Evolutionary conservation across 2,888 invertebrate species (phyloP).

Genomic region (Mylabris sibirica): DNA sequence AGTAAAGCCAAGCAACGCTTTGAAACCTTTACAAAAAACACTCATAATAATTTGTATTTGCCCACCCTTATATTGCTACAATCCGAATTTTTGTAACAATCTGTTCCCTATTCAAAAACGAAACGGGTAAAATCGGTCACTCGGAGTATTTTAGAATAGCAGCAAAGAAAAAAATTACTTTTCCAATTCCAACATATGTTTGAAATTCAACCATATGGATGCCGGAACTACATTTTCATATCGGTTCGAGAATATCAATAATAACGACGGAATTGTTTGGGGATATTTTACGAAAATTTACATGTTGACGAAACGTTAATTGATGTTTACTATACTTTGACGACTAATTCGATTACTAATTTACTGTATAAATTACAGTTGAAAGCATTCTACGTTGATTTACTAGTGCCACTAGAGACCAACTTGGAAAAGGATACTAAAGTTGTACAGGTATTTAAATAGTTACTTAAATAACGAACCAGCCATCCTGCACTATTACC

Average conservation of each 20-base stretch:
- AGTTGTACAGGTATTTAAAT: slow-evolving; percentile 78
- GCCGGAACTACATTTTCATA: slow-evolving; percentile 9
- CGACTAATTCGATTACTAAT: neutral
- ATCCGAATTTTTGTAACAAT: slow-evolving; percentile 30
- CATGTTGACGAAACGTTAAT: slow-evolving; percentile 2
- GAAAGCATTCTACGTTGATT: slow-evolving; percentile 93
- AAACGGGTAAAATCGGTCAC: slow-evolving; percentile 36
- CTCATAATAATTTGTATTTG: slow-evolving; percentile 42
- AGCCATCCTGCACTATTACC: slow-evolving; percentile 7
- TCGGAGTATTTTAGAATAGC: slow-evolving; percentile 15
- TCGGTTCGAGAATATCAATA: neutral
- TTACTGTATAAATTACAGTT: slow-evolving; percentile 68
- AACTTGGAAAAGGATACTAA: slow-evolving; percentile 94
- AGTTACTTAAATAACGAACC: slow-evolving; percentile 18
- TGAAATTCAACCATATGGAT: slow-evolving; percentile 25
- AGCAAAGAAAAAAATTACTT: slow-evolving; percentile 12
- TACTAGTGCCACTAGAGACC: slow-evolving; percentile 90
- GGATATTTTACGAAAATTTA: neutral
- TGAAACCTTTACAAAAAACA: slow-evolving; percentile 39
- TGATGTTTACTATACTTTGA: neutral
- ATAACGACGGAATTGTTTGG: neutral
- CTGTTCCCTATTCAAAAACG: slow-evolving; percentile 25
- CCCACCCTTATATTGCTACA: slow-evolving; percentile 14
- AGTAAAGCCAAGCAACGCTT: slow-evolving; percentile 39
- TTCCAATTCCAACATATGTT: slow-evolving; percentile 31